Conservation (phyloP, 2,113 vertebrate species). For the Trachemys scripta region DNA sequence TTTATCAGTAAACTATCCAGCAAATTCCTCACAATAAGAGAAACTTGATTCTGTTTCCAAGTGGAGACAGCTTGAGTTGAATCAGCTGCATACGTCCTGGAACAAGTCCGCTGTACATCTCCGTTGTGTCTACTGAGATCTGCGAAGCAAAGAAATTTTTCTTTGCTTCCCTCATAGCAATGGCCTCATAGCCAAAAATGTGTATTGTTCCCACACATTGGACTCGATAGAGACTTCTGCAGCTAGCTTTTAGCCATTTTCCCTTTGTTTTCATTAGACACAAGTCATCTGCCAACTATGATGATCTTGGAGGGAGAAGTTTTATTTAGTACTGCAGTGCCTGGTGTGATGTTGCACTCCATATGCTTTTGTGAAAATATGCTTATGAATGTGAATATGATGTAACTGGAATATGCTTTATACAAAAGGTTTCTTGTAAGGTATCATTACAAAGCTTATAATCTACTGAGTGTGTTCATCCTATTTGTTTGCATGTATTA, state of each 20-base stretch:
- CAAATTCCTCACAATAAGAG: slow-evolving; percentile 27
- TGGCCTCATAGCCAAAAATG: neutral
- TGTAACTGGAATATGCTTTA: too few relatives aligned
- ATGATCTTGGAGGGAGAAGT: neutral
- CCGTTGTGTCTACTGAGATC: neutral
- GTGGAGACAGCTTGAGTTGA: slow-evolving; percentile 23
- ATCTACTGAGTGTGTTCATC: too few relatives aligned
- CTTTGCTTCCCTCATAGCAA: slow-evolving; percentile 9
- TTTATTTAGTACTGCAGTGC: neutral
- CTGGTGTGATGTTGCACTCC: too few relatives aligned
- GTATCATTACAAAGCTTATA: too few relatives aligned
- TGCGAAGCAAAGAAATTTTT: neutral
- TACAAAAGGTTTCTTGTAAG: too few relatives aligned
- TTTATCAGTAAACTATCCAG: slow-evolving; percentile 49
- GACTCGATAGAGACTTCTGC: neutral
- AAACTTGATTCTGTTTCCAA: slow-evolving; percentile 14
- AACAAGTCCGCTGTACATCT: slow-evolving; percentile 31
- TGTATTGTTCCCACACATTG: neutral
- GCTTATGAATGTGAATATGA: too few relatives aligned
- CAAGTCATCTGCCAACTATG: neutral
- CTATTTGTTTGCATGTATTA: too few relatives aligned
- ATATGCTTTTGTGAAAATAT: too few relatives aligned
- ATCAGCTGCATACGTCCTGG: slow-evolving; percentile 58
- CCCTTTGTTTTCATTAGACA: neutral
- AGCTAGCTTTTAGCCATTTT: neutral